A percentile compares a stretch with the other conserved stretches of the same genome.
These are phyloP conservation scores for Misgurnus anguillicaudatus DNA, from an alignment of 2,113 vertebrate species.

Conservation along the genomic window DNA sequence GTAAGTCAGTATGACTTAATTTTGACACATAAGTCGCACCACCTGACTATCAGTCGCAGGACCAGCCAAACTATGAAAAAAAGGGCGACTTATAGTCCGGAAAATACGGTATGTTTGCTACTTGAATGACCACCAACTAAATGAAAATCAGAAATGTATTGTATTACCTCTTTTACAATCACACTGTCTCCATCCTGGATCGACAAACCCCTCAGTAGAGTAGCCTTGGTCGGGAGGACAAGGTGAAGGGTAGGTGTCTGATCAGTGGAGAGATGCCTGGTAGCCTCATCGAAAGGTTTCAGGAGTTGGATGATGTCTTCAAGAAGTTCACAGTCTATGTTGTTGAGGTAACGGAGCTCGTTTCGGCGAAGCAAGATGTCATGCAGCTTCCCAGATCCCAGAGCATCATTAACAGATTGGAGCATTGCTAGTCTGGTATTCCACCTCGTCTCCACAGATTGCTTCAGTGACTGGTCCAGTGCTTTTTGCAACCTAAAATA, in stretches of 20 bases:
- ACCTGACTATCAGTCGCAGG: no score
- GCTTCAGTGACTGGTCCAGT: background rate
- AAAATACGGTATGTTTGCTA: background rate
- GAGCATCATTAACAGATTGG: conserved; percentile 4
- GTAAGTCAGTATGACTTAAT: no score
- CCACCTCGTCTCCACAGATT: background rate
- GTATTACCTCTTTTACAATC: conserved; percentile 21
- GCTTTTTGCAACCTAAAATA: conserved; percentile 16
- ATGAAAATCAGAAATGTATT: conserved; percentile 11
- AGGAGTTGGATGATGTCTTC: background rate
- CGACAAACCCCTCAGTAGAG: conserved; percentile 24
- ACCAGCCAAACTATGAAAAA: background rate
- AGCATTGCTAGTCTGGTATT: conserved; percentile 1
- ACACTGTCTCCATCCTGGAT: conserved; percentile 14
- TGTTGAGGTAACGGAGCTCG: background rate
- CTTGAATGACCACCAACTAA: background rate
- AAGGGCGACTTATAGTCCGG: background rate
- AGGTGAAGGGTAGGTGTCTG: conserved; percentile 33
- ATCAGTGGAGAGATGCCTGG: conserved; percentile 31
- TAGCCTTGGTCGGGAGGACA: conserved; percentile 35
- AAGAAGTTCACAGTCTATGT: conserved; percentile 1
- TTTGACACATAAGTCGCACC: no score
- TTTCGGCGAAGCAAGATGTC: background rate
- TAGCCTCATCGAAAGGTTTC: conserved; percentile 14
- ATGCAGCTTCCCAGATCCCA: background rate